phyloP scores from a whole-genome alignment of 2,113 vertebrate genomes.

The Trogon melanurus region DNA sequence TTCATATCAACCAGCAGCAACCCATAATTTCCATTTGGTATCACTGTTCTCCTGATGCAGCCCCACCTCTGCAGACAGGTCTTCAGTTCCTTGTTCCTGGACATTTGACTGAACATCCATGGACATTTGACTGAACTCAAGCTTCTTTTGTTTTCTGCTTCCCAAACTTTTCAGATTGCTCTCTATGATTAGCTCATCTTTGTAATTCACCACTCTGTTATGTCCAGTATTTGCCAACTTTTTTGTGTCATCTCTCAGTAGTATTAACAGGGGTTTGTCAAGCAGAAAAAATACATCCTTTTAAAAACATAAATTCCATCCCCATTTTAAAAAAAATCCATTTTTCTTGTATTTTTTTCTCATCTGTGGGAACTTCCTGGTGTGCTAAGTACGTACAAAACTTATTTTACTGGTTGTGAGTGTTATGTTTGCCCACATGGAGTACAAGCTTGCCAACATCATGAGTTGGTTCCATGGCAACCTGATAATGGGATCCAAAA shows the following conservation, averaged over 20 bases:
- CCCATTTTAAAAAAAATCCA: neutral
- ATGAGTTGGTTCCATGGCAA: constrained; percentile 1
- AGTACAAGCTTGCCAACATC: neutral
- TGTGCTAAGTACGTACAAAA: neutral
- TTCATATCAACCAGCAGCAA: neutral
- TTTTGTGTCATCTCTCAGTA: neutral
- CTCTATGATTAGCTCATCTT: neutral
- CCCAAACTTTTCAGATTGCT: neutral
- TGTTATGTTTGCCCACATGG: neutral
- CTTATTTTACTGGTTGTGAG: neutral
- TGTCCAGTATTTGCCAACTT: neutral
- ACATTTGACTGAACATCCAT: neutral
- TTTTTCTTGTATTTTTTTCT: neutral
- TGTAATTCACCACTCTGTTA: neutral
- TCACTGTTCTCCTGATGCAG: neutral
- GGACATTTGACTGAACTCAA: neutral
- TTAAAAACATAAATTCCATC: neutral
- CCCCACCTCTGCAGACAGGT: neutral
- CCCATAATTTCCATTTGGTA: neutral
- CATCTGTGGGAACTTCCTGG: neutral
- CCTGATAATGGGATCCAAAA: neutral
- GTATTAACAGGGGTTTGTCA: neutral
- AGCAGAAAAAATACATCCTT: neutral
- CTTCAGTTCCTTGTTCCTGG: neutral
- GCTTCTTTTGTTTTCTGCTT: neutral